A percentile compares a stretch with the other conserved stretches of the same genome.
phyloP scores from a whole-genome alignment of 2,888 invertebrate genomes.

The Zootermopsis nevadensis region DNA sequence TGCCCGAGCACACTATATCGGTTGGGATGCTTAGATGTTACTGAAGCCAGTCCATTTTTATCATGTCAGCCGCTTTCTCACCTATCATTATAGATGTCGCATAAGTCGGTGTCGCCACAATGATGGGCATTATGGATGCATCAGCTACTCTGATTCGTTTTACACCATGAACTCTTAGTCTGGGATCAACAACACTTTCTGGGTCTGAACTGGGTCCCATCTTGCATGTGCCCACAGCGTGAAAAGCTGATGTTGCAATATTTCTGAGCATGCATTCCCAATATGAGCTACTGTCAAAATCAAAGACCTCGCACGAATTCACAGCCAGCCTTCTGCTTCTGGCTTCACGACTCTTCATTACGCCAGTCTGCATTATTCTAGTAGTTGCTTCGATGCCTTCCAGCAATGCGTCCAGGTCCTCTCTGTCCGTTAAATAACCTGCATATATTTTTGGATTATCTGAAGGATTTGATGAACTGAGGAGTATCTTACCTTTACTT shows the following conservation, averaged over 20 bases:
- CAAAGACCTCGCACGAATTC: background rate
- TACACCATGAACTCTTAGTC: constrained; percentile 31
- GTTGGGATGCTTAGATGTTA: too few relatives aligned
- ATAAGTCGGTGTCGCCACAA: background rate
- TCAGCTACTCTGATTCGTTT: constrained; percentile 29
- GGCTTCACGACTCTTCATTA: background rate
- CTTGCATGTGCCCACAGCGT: constrained; percentile 32
- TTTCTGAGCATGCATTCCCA: constrained; percentile 9
- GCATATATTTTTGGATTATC: constrained; percentile 2
- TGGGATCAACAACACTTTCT: constrained; percentile 28
- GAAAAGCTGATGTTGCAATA: background rate
- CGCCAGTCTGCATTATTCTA: background rate
- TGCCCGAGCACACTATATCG: too few relatives aligned
- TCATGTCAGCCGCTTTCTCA: constrained; percentile 5
- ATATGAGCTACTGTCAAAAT: background rate
- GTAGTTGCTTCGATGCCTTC: background rate
- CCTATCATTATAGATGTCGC: constrained; percentile 3
- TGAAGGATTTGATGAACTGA: background rate
- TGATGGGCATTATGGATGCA: constrained; percentile 36
- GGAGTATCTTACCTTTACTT: background rate
- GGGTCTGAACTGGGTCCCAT: constrained; percentile 36
- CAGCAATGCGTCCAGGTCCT: background rate
- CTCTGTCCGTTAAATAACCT: background rate
- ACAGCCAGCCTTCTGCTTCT: background rate
- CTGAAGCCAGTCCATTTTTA: background rate